phyloP scores from a whole-genome alignment of 30 jellyfish, hydroid and myxozoan species.

The Turritopsis dohrnii region DNA sequence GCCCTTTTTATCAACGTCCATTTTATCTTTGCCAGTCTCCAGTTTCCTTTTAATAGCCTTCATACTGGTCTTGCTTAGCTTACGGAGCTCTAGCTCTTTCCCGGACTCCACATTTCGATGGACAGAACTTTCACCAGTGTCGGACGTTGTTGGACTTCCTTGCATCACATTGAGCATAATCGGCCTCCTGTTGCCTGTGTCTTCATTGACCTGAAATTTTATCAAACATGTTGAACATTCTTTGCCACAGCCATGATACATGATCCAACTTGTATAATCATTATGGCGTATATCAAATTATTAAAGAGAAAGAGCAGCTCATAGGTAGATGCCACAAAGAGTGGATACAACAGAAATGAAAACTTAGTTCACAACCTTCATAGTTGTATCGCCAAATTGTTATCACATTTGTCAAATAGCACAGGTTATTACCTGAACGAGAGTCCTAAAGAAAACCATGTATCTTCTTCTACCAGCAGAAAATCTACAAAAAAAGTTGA shows the following conservation, averaged over 20 bases:
- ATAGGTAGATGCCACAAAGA: no score
- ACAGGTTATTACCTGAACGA: constrained; percentile 64
- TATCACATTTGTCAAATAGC: neutral
- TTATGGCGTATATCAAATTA: no score
- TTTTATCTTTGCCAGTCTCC: neutral
- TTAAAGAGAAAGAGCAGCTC: no score
- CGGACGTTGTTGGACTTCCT: constrained; percentile 8
- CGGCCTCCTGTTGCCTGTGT: constrained; percentile 89
- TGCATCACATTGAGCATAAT: constrained; percentile 80
- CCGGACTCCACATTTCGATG: neutral
- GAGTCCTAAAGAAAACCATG: constrained; percentile 68
- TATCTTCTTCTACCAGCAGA: constrained; percentile 91
- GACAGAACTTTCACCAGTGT: constrained; percentile 5
- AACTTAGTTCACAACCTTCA: neutral
- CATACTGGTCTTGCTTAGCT: neutral
- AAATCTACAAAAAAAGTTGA: constrained; percentile 34
- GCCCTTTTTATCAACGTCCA: neutral
- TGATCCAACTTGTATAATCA: neutral
- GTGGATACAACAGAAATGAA: neutral
- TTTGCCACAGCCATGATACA: neutral
- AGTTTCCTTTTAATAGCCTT: neutral
- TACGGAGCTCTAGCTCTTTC: neutral
- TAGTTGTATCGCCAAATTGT: neutral
- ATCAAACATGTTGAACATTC: neutral
- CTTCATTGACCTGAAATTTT: constrained; percentile 68